phyloP scores from a whole-genome alignment of 2,888 invertebrate species.

The Cheilosia soror region DNA sequence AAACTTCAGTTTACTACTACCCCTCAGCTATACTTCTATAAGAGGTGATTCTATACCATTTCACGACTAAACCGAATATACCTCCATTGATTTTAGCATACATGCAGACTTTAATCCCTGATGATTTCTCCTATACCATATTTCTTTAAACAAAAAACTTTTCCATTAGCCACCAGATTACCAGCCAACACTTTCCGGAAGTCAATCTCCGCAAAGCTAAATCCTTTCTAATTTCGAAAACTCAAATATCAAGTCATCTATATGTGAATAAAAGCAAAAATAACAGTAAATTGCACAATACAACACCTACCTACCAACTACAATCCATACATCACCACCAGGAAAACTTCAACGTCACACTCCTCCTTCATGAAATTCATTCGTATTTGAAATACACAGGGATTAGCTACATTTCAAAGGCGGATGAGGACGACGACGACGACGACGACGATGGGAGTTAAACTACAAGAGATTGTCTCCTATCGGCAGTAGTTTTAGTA shows the following conservation, averaged over 20 bases:
- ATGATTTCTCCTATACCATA: neutral
- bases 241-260: neutral
- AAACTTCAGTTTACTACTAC: too few species aligned
- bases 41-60: too few species aligned
- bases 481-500: slow-evolving; percentile 6
- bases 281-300: slow-evolving; percentile 20
- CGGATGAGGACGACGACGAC: slow-evolving; percentile 1
- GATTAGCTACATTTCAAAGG: slow-evolving; percentile 23
- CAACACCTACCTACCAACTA: neutral
- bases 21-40: too few species aligned
- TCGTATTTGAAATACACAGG: slow-evolving; percentile 3
- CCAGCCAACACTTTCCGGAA: slow-evolving; percentile 13
- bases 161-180: neutral
- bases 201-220: slow-evolving; percentile 5
- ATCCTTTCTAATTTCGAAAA: slow-evolving; percentile 28
- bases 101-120: too few species aligned
- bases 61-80: too few species aligned
- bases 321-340: neutral
- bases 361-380: slow-evolving; percentile 29
- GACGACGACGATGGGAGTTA: neutral
- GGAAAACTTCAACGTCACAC: slow-evolving; percentile 36
- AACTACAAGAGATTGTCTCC: slow-evolving; percentile 31
- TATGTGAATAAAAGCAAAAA: slow-evolving; percentile 2
- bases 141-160: neutral
- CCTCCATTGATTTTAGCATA: too few species aligned